phyloP scores from a whole-genome alignment of 2,888 invertebrate genomes.

The Pammene aurita region DNA sequence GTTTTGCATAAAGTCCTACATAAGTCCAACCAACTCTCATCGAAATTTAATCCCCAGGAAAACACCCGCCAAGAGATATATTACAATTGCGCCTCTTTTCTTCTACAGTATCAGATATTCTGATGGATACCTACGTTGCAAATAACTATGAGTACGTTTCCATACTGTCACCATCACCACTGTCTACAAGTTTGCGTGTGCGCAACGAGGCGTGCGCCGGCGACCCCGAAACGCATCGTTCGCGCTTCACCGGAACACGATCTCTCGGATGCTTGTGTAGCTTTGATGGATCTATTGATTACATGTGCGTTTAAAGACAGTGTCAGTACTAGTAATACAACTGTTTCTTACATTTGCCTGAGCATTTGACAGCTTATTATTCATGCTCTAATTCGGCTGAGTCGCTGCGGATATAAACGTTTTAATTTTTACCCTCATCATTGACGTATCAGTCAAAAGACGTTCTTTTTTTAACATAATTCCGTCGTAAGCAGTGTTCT shows the following conservation, averaged over 20 bases:
- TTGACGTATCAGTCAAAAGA: neutral
- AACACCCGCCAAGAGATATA: too few relatives aligned
- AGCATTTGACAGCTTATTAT: conserved; percentile 11
- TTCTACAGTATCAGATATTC: neutral
- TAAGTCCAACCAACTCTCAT: too few relatives aligned
- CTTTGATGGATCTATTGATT: conserved; percentile 61
- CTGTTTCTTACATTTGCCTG: neutral
- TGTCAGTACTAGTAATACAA: conserved; percentile 1
- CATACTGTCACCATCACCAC: conserved; percentile 13
- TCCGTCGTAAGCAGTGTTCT: too few relatives aligned
- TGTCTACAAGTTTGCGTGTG: conserved; percentile 48
- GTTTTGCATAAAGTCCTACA: too few relatives aligned
- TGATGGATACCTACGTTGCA: conserved; percentile 9
- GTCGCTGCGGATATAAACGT: too few relatives aligned
- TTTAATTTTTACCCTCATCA: neutral
- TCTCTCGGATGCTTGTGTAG: conserved; percentile 61
- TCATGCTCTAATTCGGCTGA: conserved; percentile 1
- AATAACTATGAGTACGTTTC: conserved; percentile 11
- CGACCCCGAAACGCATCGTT: conserved; percentile 60
- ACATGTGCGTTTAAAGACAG: conserved; percentile 8
- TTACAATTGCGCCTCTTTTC: too few relatives aligned
- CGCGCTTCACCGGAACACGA: conserved; percentile 59
- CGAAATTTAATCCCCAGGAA: too few relatives aligned
- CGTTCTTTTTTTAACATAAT: neutral
- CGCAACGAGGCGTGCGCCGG: conserved; percentile 46